Conservation (phyloP, 2,888 invertebrate species). For the Tridacna gigas region DNA sequence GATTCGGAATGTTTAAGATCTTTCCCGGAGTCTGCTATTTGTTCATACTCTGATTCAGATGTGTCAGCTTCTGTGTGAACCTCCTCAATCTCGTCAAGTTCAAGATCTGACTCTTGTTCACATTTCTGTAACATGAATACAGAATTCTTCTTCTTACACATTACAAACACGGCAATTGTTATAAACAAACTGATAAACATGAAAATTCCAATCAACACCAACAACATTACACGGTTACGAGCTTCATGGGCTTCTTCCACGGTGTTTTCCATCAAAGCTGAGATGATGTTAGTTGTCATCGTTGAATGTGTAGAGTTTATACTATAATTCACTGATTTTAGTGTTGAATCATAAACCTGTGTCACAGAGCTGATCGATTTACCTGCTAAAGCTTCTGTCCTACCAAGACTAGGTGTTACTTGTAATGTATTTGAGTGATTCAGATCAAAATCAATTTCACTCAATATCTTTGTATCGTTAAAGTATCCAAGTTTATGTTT, state of each 20-base stretch:
- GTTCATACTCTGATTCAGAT: constrained; percentile 60
- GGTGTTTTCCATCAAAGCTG: constrained; percentile 34
- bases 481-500: not conserved
- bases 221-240: constrained; percentile 47
- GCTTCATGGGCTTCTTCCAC: constrained; percentile 21
- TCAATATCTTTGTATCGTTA: too few relatives aligned
- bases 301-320: constrained; percentile 22
- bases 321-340: not conserved
- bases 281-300: constrained; percentile 45
- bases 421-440: constrained; percentile 2
- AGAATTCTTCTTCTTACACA: constrained; percentile 82
- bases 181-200: constrained; percentile 78
- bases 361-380: constrained; percentile 10
- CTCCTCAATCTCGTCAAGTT: constrained; percentile 77
- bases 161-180: constrained; percentile 78
- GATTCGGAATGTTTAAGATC: constrained; percentile 13
- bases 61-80: constrained; percentile 74
- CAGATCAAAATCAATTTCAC: not conserved
- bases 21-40: constrained; percentile 21
- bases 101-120: constrained; percentile 77
- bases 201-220: constrained; percentile 74
- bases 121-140: constrained; percentile 80
- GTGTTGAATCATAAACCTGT: not conserved
- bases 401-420: not conserved
- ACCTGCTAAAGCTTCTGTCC: constrained; percentile 2